A percentile compares a stretch with the other conserved stretches of the same genome.
These are phyloP conservation scores for Callyntrura guangdongensis DNA, from an alignment of 2,888 invertebrate species.

Conservation along the genomic window DNA sequence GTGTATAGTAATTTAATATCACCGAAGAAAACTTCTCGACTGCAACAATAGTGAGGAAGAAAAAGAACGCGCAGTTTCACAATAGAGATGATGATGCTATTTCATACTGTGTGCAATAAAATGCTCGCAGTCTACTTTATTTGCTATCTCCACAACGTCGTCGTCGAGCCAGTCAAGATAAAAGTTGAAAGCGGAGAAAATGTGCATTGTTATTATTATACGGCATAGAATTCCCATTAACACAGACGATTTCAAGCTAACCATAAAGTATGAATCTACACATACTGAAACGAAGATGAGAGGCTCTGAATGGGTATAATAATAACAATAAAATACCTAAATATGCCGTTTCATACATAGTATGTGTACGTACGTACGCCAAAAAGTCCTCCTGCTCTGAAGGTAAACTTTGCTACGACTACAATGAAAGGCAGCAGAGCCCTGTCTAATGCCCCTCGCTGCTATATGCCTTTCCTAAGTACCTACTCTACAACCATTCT, in stretches of 20 bases:
- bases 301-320: conserved; percentile 49
- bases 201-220: conserved; percentile 64
- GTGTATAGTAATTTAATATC: conserved; percentile 5
- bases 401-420: background rate
- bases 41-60: background rate
- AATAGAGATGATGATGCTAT: conserved; percentile 3
- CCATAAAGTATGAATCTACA: conserved; percentile 44
- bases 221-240: conserved; percentile 50
- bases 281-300: conserved; percentile 16
- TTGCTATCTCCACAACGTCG: conserved; percentile 1
- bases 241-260: conserved; percentile 15
- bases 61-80: conserved; percentile 10
- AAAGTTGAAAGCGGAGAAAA: conserved; percentile 53
- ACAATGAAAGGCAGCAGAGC: too few relatives aligned
- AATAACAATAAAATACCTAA: conserved; percentile 34
- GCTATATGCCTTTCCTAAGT: background rate
- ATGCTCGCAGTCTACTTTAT: conserved; percentile 1
- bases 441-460: too few relatives aligned
- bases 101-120: background rate
- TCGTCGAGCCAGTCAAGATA: conserved; percentile 59
- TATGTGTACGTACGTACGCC: conserved; percentile 11
- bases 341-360: background rate
- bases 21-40: background rate
- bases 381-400: conserved; percentile 1
- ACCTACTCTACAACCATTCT: background rate